A percentile compares a stretch with the other conserved stretches of the same genome.
Conservation (phyloP, 2,797 vertebrate genomes). For the Siniperca undulata region DNA sequence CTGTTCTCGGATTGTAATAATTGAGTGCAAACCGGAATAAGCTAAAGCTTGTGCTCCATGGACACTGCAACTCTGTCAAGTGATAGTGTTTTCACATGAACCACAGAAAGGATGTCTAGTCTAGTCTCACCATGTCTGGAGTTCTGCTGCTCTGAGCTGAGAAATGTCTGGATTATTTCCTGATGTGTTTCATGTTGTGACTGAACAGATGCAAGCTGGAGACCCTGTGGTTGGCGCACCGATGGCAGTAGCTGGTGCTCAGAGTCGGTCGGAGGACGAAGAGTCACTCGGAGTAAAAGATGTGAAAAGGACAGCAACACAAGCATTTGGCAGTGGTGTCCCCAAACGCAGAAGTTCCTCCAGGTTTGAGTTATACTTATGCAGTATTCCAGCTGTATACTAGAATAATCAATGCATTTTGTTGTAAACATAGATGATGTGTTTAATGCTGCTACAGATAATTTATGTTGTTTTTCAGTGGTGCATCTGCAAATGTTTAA, state of each 20-base stretch:
- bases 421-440: not conserved
- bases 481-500: not conserved
- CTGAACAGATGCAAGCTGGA: conserved; percentile 83
- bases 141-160: not conserved
- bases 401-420: not conserved
- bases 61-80: not conserved
- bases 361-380: conserved; percentile 82
- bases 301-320: conserved; percentile 88
- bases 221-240: conserved; percentile 83
- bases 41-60: not conserved
- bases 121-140: not conserved
- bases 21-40: not conserved
- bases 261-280: conserved; percentile 94
- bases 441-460: not conserved
- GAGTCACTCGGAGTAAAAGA: conserved; percentile 90
- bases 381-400: not conserved
- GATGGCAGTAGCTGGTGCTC: conserved; percentile 86
- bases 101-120: not conserved
- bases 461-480: not conserved
- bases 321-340: conserved; percentile 88
- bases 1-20: not conserved
- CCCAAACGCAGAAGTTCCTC: conserved; percentile 97
- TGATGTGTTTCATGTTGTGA: conserved; percentile 18
- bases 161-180: not conserved
- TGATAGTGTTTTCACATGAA: not conserved